A percentile compares a stretch with the other conserved stretches of the same genome.
These are phyloP conservation scores for Enteromius treurensis DNA, from an alignment of 2,797 vertebrate genomes.

Conservation along the genomic window DNA sequence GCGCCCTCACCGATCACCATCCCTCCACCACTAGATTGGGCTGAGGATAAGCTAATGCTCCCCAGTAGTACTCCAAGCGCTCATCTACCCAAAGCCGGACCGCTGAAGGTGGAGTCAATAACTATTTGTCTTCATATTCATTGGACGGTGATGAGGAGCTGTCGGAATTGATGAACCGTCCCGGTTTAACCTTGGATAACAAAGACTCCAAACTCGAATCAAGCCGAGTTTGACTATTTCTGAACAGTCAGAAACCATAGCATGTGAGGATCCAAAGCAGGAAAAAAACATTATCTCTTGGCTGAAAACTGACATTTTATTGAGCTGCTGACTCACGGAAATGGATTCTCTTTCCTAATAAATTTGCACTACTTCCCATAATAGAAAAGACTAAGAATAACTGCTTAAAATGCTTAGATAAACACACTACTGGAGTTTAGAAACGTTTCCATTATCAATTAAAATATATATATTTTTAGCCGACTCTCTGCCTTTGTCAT, in stretches of 20 bases:
- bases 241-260: not conserved
- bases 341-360: not conserved
- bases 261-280: not conserved
- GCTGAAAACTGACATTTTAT: conserved; percentile 7
- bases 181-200: conserved; percentile 26
- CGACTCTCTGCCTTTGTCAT: not conserved
- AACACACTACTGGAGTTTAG: not conserved
- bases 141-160: conserved; percentile 18
- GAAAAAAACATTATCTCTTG: conserved; percentile 1
- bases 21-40: conserved; percentile 40
- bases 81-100: conserved; percentile 33
- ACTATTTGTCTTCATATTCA: conserved; percentile 45
- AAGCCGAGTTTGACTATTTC: not conserved
- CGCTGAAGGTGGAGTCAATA: conserved; percentile 42
- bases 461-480: not conserved
- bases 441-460: not conserved
- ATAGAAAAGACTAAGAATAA: not conserved
- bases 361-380: not conserved
- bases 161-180: conserved; percentile 2
- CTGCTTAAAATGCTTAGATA: not conserved
- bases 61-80: conserved; percentile 14
- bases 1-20: conserved; percentile 45
- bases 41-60: conserved; percentile 49
- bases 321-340: not conserved
- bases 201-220: not conserved